Percentiles rank a stretch among this genome's conserved stretches.
These are phyloP conservation scores for Gorsachius goisagi DNA, from an alignment of 2,113 vertebrate species.

Conservation along the genomic window DNA sequence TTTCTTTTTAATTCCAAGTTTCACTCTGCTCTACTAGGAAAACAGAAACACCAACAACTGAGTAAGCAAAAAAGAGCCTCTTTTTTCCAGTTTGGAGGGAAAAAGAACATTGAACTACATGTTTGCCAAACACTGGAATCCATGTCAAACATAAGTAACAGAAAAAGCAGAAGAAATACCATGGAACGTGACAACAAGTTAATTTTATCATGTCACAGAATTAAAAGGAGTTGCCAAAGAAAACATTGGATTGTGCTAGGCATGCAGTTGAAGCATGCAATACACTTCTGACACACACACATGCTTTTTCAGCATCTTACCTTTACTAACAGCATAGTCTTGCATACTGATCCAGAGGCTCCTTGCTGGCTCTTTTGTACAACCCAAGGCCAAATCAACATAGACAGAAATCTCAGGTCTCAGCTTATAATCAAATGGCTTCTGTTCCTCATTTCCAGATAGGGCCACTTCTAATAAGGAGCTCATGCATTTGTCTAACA, in stretches of 20 bases:
- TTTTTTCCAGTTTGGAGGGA: not conserved
- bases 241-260: not conserved
- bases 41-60: not conserved
- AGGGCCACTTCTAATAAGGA: constrained; percentile 91
- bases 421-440: constrained; percentile 91
- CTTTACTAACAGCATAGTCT: constrained; percentile 96
- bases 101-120: not conserved
- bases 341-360: constrained; percentile 97
- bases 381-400: constrained; percentile 91
- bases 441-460: constrained; percentile 96
- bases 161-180: not conserved
- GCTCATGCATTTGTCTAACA: constrained; percentile 89
- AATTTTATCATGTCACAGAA: not conserved
- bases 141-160: not conserved
- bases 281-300: not conserved
- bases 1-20: not conserved
- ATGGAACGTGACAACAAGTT: not conserved
- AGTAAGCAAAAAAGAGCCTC: not conserved
- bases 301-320: constrained; percentile 61
- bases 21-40: not conserved
- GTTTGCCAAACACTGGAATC: not conserved
- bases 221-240: not conserved
- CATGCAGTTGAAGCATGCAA: not conserved
- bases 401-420: constrained; percentile 84
- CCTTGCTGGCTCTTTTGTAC: constrained; percentile 91